Base-by-base conservation (phyloP, 37 sponge, comb jelly and placozoan genomes). In the Trichoplax adhaerens region DNA sequence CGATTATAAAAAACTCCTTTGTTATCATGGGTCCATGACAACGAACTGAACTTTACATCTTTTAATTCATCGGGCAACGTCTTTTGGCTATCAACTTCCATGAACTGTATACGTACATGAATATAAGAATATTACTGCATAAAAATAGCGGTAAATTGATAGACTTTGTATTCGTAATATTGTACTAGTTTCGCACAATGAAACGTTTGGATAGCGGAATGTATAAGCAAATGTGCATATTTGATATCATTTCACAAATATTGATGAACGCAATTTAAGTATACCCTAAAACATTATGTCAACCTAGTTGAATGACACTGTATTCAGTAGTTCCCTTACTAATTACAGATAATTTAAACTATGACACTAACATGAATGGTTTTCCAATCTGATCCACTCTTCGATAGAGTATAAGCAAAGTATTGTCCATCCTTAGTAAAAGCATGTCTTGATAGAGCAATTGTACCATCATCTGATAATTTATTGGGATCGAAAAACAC, bases 1-100 rank as follows among this genome's bases (percentile, higher is more conserved):
- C 29, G 50, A 66, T n/a, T 7, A 66, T 49, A 10, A 10, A 12
- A 60, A 60, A 8, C 62, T 3, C 96, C 96, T 63, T 80, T 82
- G 83, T 91, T 63, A 71, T 95, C 96, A 77, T 95, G 96, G 52
- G 96, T 95, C 96, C 96, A 95, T 48, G 91, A 79, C 57, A 95
- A 83, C 52, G 81, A 69, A 61, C 86, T 84, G 75, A 90, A 95
- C 58, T 95, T 90, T 57, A 87, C 81, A 81, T 81, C 60, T 50
- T 83, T 81, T 59, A 94, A 71, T 3, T 73, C 80, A 64, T 86
- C 88, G 0, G 74, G 48, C 54, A 80, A 71, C 10, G 67, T 47
- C 56, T 79, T 77, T 49, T 68, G 66, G 29, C 65, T 77, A 50
- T 73, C 75, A 0, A 83, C 91, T 10, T 72, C 72, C 84, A 80